Base-by-base conservation (phyloP, 2,888 invertebrate species). In the Nipponacmea schrenckii region DNA sequence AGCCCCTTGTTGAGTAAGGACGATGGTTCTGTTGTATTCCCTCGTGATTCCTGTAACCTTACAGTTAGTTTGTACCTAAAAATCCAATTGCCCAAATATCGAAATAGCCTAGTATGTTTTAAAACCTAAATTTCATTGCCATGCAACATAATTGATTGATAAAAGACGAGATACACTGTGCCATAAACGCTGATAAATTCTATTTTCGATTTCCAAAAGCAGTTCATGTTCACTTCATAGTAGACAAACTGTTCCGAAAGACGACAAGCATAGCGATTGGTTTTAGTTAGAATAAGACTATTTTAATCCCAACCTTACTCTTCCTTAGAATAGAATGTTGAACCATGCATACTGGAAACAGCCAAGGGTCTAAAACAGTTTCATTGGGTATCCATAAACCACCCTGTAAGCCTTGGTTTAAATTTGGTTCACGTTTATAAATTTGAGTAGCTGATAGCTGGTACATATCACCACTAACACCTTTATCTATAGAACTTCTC, bases 371-470 rank as follows among this genome's bases (percentile, higher is more conserved):
- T 4, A 83, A 72, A 15, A 84, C 77, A 5, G 80, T 71, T 70
- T 86, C 86, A 8, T 79, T 80, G 0, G 85, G 84, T 26, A 86
- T 82, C 77, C 76, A 79, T 17, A 86, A 67, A 8, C 82, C 84
- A 7, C 83, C 82, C 14, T 74, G 62, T 1, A 83, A 80, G 3
- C 68, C 68, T 0, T 62, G 64, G 10, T 65, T 64, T 12, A 86
- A 72, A 64, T 77, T 46, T 15, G 84, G 83, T 71, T 85, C 84
- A 65, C 68, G 75, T 67, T 77, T 73, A 50, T 79, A 77, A 17
- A 84, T 69, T 4, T 82, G 75, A 15, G 78, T 75, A 2, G 73
- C 7, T 48, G 79, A 75, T 27, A 84, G 45, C 17, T 70, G 66
- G 20, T 31, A 56, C 12, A 80, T 67, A 24, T 80, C 77, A 10